Evolutionary conservation across 2,797 vertebrate species (phyloP).

Genomic region (Coregonus ussuriensis): DNA sequence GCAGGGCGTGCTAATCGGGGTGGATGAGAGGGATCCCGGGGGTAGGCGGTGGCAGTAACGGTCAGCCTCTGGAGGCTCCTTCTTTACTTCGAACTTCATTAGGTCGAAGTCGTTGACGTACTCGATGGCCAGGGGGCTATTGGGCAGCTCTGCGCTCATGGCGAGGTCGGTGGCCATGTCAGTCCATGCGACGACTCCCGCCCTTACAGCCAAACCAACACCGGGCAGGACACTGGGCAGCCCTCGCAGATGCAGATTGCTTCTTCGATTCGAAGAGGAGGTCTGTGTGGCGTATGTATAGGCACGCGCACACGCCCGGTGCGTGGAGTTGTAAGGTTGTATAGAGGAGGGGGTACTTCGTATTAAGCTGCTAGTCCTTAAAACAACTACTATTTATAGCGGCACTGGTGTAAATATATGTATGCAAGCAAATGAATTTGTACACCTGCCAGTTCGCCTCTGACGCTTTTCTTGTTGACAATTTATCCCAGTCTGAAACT

Average conservation of each 20-base stretch:
- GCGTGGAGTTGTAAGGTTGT: constrained; percentile 45
- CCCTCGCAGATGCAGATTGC: constrained; percentile 58
- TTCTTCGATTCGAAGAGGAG: constrained; percentile 40
- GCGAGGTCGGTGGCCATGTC: constrained; percentile 98
- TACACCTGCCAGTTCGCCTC: constrained; percentile 76
- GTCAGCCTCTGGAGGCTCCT: constrained; percentile 94
- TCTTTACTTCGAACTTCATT: constrained; percentile 99
- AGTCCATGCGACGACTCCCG: constrained; percentile 84
- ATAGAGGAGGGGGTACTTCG: constrained; percentile 49
- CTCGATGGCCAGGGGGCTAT: constrained; percentile 95
- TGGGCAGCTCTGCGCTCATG: constrained; percentile 94
- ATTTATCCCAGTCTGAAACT: constrained; percentile 74
- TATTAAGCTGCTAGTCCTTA: constrained; percentile 64
- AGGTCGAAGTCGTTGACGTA: constrained; percentile 99
- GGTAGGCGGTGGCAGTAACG: constrained; percentile 92
- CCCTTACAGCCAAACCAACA: constrained; percentile 72
- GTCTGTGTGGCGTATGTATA: constrained; percentile 53
- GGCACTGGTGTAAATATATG: constrained; percentile 44
- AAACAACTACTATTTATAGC: constrained; percentile 75
- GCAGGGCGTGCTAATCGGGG: constrained; percentile 96
- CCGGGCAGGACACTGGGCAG: constrained; percentile 53
- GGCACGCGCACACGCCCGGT: constrained; percentile 61
- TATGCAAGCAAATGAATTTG: constrained; percentile 73
- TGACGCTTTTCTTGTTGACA: constrained; percentile 73
- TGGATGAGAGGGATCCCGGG: constrained; percentile 93